Evolutionary conservation across 2,797 vertebrate genomes (phyloP).

Genomic region (Xiphorhynchus erythropygius): DNA sequence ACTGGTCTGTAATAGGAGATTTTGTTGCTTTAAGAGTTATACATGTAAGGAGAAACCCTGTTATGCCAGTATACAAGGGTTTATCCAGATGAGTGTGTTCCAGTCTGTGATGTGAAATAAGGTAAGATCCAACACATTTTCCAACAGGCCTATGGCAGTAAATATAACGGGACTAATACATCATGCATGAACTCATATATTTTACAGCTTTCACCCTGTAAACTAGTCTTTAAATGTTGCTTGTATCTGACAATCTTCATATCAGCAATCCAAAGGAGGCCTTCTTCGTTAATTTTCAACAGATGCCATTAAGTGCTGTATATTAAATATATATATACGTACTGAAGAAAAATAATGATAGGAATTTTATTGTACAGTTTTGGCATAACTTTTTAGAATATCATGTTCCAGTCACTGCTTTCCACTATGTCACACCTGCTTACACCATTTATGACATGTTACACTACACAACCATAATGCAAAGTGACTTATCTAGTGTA

Average conservation of each 20-base stretch:
- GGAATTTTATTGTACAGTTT: not conserved
- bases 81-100: not conserved
- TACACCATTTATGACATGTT: not conserved
- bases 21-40: not conserved
- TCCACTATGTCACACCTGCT: constrained; percentile 31
- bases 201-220: not conserved
- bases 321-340: not conserved
- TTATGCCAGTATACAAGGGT: not conserved
- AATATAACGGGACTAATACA: not conserved
- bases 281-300: not conserved
- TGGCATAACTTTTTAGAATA: not conserved
- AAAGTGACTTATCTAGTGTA: constrained; percentile 41
- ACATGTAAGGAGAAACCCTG: not conserved
- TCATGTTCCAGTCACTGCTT: not conserved
- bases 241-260: not conserved
- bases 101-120: not conserved
- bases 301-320: not conserved
- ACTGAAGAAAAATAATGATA: not conserved
- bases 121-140: not conserved
- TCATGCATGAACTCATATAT: not conserved
- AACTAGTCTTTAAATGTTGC: not conserved
- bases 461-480: not conserved
- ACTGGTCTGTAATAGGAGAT: not conserved
- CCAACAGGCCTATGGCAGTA: not conserved
- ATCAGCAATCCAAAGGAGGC: not conserved